Base-by-base conservation (phyloP, 1,140 invertebrate species). In the Papilio aristodemus region DNA sequence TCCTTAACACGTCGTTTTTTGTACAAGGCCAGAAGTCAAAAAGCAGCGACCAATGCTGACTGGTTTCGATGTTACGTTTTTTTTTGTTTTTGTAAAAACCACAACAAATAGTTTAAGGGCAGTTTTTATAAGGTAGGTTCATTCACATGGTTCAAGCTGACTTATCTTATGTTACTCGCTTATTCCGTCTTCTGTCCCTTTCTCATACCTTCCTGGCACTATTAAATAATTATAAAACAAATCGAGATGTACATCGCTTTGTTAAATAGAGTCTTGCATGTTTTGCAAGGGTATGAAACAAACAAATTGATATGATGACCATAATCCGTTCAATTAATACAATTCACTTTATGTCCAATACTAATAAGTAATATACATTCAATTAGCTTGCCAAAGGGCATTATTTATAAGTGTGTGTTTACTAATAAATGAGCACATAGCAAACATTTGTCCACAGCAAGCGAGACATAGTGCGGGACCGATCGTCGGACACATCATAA, bases 1-100 rank as follows among this genome's bases (percentile, higher is more conserved):
- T 91, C 89, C 87, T 91, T 89, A 89, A 91, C 87, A 88, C 89
- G 80, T 89, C 80, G 85, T 89, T 91, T 91, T 91, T 91, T 91
- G 75, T 88, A 88, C 77, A 85, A 87, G 77, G 85, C 78, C 81
- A 86, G 82, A 71, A 88, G 80, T 88, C 83, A 83, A 88, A 91
- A 89, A 87, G 81, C 83, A 85, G 85, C 89, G 86, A 86, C 87
- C 87, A 90, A 91, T 90, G 79, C 83, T 86, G 86, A 88, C 87
- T 90, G 83, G 86, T 86, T 91, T 84, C 80, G 83, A 83, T 84
- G 81, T 79, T 77, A 68, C 72, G 79, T 87, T 87, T 87, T 87
- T 87, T 87, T 88, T 85, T 89, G 76, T 85, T 80, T 82, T 85
- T 86, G 74, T 83, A 78, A 75, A 85, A 86, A 85, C 86, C 80